Base-by-base conservation (phyloP, 2,797 vertebrate genomes). In the Craterocephalus amniculus region DNA sequence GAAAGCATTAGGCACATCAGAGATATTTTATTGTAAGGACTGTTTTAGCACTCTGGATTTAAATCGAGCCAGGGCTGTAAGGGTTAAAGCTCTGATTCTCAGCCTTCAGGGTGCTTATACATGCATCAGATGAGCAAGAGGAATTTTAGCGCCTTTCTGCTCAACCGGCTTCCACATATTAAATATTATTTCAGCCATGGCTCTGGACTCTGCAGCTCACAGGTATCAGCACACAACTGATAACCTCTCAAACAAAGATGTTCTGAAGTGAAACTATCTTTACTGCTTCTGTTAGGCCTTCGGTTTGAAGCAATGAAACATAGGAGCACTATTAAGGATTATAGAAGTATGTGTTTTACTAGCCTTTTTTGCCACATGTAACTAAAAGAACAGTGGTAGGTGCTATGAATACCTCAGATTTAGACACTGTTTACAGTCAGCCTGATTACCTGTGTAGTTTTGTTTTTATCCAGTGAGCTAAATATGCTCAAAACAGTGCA, bases 211-310 rank as follows among this genome's bases (percentile, higher is more conserved):
- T 61, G 36, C 36, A 54, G 32, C 20, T 64, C 62, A 43, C 14
- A 59, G 52, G 34, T 22, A 63, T 66, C 51, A 36, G 11, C 38
- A 70, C 49, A 70, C 49, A 55, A n/a, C 20, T 54, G 31, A 26
- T 58, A 31, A 55, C 20, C n/a, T 58, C 11, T 49, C 43, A 57
- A 63, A 4, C 55, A 56, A 58, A 34, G 9, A 4, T 62, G 35
- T 60, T 57, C 45, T 24, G 29, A 58, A 29, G 32, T 49, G n/a
- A 63, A 62, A 24, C 29, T 26, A 11, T 31, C 32, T 57, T 61
- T 1, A 40, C 11, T 38, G 31, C 6, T 57, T 31, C 31, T 38
- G 24, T 31, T 61, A 57, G 34, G 49, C 13, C 0, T 63, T 60
- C 60, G 14, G 5, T 24, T 27, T 63, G 45, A 13, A 48, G 26